Conservation (phyloP, 2,113 vertebrate species). For the Emydocephalus ijimae region DNA sequence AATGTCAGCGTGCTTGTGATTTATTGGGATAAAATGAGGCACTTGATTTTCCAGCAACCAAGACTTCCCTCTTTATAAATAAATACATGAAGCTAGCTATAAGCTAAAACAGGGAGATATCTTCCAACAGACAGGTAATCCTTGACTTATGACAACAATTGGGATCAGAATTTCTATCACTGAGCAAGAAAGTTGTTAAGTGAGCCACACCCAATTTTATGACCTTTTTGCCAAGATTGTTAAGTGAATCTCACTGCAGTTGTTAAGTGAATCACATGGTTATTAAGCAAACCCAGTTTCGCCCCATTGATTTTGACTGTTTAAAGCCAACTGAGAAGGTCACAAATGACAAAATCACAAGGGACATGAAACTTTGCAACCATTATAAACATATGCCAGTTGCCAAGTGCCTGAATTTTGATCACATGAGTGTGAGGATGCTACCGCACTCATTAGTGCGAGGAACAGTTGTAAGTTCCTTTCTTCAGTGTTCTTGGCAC, state of each 20-base stretch:
- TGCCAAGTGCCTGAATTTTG: no score
- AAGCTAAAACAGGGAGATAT: neutral
- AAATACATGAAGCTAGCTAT: neutral
- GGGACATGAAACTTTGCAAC: no score
- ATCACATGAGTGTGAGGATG: no score
- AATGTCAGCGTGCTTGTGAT: neutral
- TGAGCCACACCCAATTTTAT: neutral
- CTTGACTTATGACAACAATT: neutral
- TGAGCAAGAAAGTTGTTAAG: neutral
- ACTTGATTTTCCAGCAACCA: neutral
- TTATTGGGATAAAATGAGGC: neutral
- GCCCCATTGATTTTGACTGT: no score
- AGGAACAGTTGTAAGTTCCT: no score
- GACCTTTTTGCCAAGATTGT: neutral
- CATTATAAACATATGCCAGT: no score
- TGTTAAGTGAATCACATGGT: neutral
- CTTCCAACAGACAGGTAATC: neutral
- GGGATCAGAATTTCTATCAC: neutral
- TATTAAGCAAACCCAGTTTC: no score
- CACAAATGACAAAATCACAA: no score
- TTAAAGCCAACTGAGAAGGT: no score
- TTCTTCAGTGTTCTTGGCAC: no score
- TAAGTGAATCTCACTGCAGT: neutral
- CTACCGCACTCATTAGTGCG: no score
- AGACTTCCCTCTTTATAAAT: neutral